Evolutionary conservation across 2,888 invertebrate genomes (phyloP), one percentile per base, ranked within the genome.

Genomic region (Platycnemis pennipes): DNA sequence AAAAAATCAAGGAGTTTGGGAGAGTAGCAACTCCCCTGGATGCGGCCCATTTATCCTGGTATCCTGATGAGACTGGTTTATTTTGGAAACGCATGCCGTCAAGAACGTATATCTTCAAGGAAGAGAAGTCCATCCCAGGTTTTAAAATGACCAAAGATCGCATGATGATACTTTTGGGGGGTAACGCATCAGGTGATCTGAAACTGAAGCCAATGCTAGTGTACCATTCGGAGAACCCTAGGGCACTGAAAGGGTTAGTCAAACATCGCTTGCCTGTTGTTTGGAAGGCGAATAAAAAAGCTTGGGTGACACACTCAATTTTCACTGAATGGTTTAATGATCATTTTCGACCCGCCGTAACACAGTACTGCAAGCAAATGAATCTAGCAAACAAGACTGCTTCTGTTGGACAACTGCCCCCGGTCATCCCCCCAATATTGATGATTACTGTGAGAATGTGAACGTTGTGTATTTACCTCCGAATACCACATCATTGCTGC

Each of bases 301-400:
- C 88, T 46, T 46, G 56, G 63, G 77, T 94, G 22, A 94, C 94
- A 19, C 45, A 49, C 42, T 8, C 7, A 22, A 63, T 94, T 31
- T 94, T 94, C 91, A 46, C 85, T 85, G 94, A 94, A 85, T 94
- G 94, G 94, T 88, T 94, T 63, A 13, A 37, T 5, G 88, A 94
- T 45, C 31, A 77, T 87, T 94, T 94, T 53, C 63, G 94, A 37
- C 88, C 88, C 19, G 63, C 49, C 1, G 63, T 94, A 37, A 69
- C 88, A 49, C 31, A 45, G 31, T 94, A 94, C 87, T 94, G 94
- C 49, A n/a, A 16, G 26, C 37, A 31, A 44, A 42, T 77, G 37
- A 86, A 94, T 42, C n/a, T 94, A 42, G 46, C 45, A 0, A 89
- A 69, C 42, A 42, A 85, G 56, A 31, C 86, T 94, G 26, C 86